Base-by-base conservation (phyloP, 2,797 vertebrate species). In the Holocentrus rufus region DNA sequence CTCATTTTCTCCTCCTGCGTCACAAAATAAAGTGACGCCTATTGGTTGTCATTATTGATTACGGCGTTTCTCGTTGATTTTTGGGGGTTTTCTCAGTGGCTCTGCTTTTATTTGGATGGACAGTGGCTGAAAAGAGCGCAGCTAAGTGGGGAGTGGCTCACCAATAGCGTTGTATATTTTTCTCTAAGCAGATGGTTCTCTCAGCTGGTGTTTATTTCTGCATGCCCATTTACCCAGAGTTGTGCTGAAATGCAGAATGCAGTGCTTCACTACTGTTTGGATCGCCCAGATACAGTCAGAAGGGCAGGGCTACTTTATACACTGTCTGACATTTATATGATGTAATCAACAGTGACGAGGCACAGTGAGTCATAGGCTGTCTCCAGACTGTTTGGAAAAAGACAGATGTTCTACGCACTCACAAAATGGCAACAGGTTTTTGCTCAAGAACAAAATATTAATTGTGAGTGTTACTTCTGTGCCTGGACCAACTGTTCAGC, bases 321-420 rank as follows among this genome's bases (percentile, higher is more conserved):
- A 34, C 25, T 7, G 27, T 22, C 23, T 71, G 74, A 75, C 72
- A 77, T 88, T 84, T 76, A 36, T 34, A 25, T 22, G 20, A 56
- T 23, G 69, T 47, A 63, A 44, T 65, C 68, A 42, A 5, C 34
- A 57, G 62, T 49, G 54, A 80, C 42, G 75, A 74, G 77, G 69
- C 80, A 75, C 65, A 52, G n/a, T 88, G 88, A 91, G 71, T 90
- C 88, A 90, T 67, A 47, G 30, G 53, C 83, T 75, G 69, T 81
- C 42, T 74, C 82, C 71, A 77, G 77, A 72, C 67, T 57, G 67
- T 74, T 81, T 62, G 23, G 65, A 76, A 89, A 86, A 81, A 44
- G 18, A 34, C 71, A 72, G 69, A 73, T 78, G 69, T 73, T 79
- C 66, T 70, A 56, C 64, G 47, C 54, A 34, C 27, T 34, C 54